Percentiles rank a stretch among this genome's conserved stretches.
phyloP scores from a whole-genome alignment of 2,888 invertebrate species.

The Cosmopolites sordidus region DNA sequence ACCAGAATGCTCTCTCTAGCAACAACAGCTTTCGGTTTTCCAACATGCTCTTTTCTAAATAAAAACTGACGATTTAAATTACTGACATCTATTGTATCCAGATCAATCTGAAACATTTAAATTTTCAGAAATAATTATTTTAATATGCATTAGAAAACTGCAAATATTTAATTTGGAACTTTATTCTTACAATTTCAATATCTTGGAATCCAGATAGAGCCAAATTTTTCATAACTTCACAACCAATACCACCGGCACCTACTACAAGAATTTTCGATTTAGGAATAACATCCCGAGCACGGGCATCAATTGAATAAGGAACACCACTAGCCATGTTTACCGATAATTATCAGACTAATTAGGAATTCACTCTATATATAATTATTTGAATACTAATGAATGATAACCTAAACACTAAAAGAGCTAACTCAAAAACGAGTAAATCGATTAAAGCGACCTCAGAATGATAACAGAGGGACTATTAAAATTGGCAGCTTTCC shows the following conservation, averaged over 20 bases:
- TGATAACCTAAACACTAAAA: too few relatives aligned
- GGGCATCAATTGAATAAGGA: constrained; percentile 62
- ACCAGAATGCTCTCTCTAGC: constrained; percentile 83
- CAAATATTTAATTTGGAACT: too few relatives aligned
- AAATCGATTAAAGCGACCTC: too few relatives aligned
- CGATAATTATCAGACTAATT: not conserved
- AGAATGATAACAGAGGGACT: too few relatives aligned
- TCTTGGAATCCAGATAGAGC: constrained; percentile 89
- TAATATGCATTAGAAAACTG: too few relatives aligned
- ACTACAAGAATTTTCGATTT: constrained; percentile 78
- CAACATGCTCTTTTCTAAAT: constrained; percentile 98
- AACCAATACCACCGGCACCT: constrained; percentile 98
- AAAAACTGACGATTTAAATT: constrained; percentile 98
- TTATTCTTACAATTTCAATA: constrained; percentile 81
- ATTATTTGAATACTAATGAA: too few relatives aligned
- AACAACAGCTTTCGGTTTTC: constrained; percentile 91
- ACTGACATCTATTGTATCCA: constrained; percentile 99
- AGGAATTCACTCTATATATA: too few relatives aligned
- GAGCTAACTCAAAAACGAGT: too few relatives aligned
- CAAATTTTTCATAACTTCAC: constrained; percentile 96
- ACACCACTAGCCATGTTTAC: constrained; percentile 49
- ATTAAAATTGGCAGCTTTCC: too few relatives aligned
- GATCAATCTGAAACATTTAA: constrained; percentile 78
- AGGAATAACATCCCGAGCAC: constrained; percentile 62
- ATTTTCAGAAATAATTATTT: too few relatives aligned